Conservation (phyloP, 2,888 invertebrate species). For the Ectobius pallidus region DNA sequence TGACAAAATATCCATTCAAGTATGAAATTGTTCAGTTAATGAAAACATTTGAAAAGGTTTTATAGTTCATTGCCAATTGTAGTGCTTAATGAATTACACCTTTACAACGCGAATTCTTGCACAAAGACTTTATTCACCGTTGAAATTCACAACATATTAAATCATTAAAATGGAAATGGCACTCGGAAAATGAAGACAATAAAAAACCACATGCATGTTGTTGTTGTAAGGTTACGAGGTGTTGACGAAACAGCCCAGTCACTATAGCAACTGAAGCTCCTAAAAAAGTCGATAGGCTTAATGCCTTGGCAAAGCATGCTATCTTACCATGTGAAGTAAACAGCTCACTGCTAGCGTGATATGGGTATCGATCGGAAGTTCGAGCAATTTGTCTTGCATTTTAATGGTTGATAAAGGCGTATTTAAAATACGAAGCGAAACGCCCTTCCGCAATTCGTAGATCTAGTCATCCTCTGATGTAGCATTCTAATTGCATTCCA, state of each 20-base stretch:
- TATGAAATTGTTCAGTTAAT: too few species aligned
- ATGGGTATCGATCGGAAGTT: not conserved
- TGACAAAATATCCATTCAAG: too few species aligned
- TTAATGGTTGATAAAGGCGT: conserved; percentile 7
- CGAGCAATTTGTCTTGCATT: not conserved
- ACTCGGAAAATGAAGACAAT: not conserved
- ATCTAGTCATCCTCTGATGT: not conserved
- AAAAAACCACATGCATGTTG: too few species aligned
- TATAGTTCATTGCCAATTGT: too few species aligned
- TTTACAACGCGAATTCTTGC: too few species aligned
- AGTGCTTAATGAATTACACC: too few species aligned
- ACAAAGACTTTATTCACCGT: too few species aligned
- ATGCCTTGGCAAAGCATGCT: not conserved
- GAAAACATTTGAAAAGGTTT: too few species aligned
- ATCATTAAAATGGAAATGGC: not conserved
- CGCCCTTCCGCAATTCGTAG: not conserved
- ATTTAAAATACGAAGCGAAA: not conserved
- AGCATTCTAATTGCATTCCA: too few species aligned
- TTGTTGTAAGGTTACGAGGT: not conserved
- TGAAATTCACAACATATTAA: too few species aligned
- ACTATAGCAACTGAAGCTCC: not conserved
- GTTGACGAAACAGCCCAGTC: not conserved
- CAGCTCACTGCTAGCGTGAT: not conserved
- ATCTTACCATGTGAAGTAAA: not conserved
- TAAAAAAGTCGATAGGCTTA: not conserved